phyloP scores from a whole-genome alignment of 2,888 invertebrate species.

The Cephus runcator region DNA sequence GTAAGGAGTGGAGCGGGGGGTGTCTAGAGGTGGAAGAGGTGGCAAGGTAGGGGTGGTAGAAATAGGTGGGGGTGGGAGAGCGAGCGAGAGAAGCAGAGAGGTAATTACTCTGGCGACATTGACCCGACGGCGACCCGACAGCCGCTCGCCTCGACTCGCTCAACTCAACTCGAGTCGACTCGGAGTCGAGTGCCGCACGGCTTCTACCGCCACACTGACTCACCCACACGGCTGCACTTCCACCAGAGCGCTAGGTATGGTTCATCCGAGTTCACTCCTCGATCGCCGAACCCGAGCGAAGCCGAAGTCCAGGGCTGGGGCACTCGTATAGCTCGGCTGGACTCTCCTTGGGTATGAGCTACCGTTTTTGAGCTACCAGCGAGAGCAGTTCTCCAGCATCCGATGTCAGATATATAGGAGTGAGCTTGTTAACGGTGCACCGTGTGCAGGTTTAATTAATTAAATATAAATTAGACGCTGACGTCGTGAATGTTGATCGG shows the following conservation, averaged over 20 bases:
- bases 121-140: slow-evolving; percentile 61
- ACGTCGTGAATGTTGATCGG: too few relatives aligned
- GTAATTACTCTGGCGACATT: slow-evolving; percentile 63
- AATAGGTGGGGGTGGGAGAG: slow-evolving; percentile 14
- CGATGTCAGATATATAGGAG: too few relatives aligned
- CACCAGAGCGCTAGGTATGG: slow-evolving; percentile 43
- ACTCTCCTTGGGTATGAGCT: too few relatives aligned
- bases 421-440: too few relatives aligned
- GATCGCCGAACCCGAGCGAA: slow-evolving; percentile 57
- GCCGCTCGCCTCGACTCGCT: slow-evolving; percentile 44
- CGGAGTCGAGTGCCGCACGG: neutral
- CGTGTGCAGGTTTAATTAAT: too few relatives aligned
- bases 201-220: slow-evolving; percentile 24
- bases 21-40: slow-evolving; percentile 22
- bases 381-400: too few relatives aligned
- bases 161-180: slow-evolving; percentile 29
- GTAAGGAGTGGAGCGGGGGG: slow-evolving; percentile 1
- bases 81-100: slow-evolving; percentile 35
- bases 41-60: slow-evolving; percentile 19
- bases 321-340: too few relatives aligned
- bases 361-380: too few relatives aligned
- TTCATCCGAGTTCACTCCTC: slow-evolving; percentile 62
- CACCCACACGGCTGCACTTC: slow-evolving; percentile 37
- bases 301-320: too few relatives aligned
- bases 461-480: too few relatives aligned